A percentile compares a stretch with the other conserved stretches of the same genome.
These are phyloP conservation scores for Okamejei kenojei DNA, from an alignment of 2,797 vertebrate species.

Conservation along the genomic window DNA sequence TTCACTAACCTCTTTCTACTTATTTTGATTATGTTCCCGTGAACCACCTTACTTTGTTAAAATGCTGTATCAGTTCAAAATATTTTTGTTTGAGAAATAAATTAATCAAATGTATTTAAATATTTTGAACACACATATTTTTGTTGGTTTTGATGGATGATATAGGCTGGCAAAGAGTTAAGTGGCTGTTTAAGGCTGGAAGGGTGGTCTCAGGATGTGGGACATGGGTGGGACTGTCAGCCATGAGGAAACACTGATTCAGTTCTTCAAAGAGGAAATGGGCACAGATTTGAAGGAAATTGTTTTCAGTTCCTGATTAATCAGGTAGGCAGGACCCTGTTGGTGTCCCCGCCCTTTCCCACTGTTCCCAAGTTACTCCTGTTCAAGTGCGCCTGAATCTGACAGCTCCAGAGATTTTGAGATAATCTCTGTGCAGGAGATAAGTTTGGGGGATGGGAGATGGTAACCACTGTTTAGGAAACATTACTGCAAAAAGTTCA, in stretches of 20 bases:
- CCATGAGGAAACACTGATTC: slow-evolving; percentile 59
- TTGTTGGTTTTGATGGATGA: background rate
- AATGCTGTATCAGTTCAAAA: background rate
- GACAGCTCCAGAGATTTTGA: background rate
- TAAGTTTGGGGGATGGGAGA: background rate
- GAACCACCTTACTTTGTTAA: background rate
- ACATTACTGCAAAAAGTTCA: background rate
- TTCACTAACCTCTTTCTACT: too few relatives aligned
- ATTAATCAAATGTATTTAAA: background rate
- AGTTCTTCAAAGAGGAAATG: slow-evolving; percentile 58
- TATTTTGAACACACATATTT: background rate
- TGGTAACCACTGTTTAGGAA: background rate
- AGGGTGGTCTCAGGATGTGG: slow-evolving; percentile 60
- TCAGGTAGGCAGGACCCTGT: slow-evolving; percentile 37
- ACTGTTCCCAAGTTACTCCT: slow-evolving; percentile 41
- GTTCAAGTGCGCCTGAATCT: background rate
- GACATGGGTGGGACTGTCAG: slow-evolving; percentile 52
- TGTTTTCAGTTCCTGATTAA: slow-evolving; percentile 59
- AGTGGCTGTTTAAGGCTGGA: slow-evolving; percentile 47
- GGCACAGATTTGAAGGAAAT: slow-evolving; percentile 65
- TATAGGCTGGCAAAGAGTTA: slow-evolving; percentile 42
- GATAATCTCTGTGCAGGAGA: background rate
- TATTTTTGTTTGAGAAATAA: background rate
- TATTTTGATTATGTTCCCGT: too few relatives aligned
- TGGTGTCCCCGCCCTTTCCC: slow-evolving; percentile 37